phyloP scores from a whole-genome alignment of 2,113 vertebrate genomes.

The Charina bottae region DNA sequence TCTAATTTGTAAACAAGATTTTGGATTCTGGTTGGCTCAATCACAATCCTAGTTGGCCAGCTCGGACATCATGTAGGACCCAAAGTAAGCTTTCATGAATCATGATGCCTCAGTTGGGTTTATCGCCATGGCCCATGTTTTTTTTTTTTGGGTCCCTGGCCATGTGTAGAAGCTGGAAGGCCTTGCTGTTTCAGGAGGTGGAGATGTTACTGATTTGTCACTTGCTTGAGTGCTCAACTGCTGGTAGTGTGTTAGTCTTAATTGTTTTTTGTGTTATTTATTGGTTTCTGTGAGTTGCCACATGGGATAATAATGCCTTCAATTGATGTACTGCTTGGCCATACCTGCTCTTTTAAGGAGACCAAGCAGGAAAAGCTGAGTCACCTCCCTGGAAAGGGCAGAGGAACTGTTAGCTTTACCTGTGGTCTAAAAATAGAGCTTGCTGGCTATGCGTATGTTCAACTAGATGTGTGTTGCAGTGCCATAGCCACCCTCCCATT shows the following conservation, averaged over 20 bases:
- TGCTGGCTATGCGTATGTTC: not conserved
- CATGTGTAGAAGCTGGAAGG: not conserved
- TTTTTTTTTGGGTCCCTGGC: not conserved
- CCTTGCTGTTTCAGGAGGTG: not conserved
- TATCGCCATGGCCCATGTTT: not conserved
- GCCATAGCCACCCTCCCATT: not conserved
- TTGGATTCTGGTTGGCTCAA: not conserved
- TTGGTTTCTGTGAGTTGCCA: not conserved
- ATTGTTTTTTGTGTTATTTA: not conserved
- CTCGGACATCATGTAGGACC: not conserved
- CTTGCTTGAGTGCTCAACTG: not conserved
- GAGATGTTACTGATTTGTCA: not conserved
- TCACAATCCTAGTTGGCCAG: not conserved
- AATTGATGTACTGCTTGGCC: not conserved
- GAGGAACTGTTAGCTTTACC: not conserved
- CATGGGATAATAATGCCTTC: not conserved
- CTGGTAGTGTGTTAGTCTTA: not conserved
- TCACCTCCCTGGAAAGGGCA: conserved; percentile 1
- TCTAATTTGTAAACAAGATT: no score
- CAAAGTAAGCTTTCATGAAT: not conserved
- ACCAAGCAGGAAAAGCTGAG: not conserved
- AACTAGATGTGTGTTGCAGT: not conserved
- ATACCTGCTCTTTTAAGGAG: not conserved
- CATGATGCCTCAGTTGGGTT: not conserved
- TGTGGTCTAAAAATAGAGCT: not conserved